Conservation (phyloP, 2,113 vertebrate genomes). For the Cryptomyrus ogoouensis region DNA sequence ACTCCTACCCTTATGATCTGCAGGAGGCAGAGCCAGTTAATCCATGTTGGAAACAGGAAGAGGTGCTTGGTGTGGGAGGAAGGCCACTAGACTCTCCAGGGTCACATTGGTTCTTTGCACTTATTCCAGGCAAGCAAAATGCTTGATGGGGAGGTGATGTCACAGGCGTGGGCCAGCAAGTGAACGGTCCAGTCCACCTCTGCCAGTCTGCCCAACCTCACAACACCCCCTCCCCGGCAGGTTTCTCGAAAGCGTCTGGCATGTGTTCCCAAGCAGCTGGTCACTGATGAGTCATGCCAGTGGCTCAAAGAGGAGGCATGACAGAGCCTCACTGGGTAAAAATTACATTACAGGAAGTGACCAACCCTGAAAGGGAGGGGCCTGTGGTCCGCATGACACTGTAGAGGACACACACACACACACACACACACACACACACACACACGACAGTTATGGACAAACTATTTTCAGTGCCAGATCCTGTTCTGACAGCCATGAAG, state of each 20-base stretch:
- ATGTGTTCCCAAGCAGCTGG: background rate
- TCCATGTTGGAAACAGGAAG: background rate
- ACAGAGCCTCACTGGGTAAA: background rate
- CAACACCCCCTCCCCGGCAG: background rate
- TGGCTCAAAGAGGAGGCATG: background rate
- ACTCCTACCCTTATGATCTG: background rate
- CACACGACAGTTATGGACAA: background rate
- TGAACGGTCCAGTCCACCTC: background rate
- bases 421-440: background rate
- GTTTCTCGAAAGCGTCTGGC: background rate
- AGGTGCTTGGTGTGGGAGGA: background rate
- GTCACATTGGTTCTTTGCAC: background rate
- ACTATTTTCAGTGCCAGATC: background rate
- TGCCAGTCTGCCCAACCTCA: background rate
- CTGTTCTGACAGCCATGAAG: background rate
- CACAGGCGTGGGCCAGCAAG: background rate
- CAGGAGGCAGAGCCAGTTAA: background rate
- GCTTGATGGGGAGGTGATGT: background rate
- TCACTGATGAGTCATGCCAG: background rate
- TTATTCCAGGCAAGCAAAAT: background rate
- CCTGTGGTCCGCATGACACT: background rate
- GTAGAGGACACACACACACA: background rate
- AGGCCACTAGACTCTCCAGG: background rate
- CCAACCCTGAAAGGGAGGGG: background rate
- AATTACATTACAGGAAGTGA: background rate